Conservation (phyloP, 1,140 invertebrate genomes). For the Phymorhynchus buccinoides region DNA sequence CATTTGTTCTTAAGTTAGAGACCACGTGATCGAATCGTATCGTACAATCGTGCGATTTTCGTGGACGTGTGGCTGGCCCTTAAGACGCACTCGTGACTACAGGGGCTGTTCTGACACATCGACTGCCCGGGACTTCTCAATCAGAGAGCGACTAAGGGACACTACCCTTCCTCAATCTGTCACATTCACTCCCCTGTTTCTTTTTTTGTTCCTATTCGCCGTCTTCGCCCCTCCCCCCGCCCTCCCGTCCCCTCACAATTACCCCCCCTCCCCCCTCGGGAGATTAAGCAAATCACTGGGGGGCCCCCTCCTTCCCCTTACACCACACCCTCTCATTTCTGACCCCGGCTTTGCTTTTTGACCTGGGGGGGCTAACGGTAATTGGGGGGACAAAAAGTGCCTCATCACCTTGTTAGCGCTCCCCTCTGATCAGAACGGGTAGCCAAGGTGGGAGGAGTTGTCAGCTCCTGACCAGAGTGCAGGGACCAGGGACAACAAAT, state of each 20-base stretch:
- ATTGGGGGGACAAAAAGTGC: slow-evolving; percentile 6
- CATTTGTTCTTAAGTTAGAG: too few species aligned
- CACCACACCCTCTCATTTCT: neutral
- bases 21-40: too few species aligned
- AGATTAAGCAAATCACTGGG: neutral
- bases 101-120: too few species aligned
- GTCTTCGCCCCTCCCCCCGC: neutral
- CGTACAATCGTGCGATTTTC: too few species aligned
- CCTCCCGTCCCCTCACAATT: neutral
- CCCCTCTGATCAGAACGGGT: neutral
- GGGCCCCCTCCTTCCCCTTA: neutral
- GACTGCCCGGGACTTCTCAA: too few species aligned
- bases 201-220: too few species aligned
- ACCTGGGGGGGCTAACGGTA: neutral
- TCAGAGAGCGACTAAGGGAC: too few species aligned
- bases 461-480: neutral
- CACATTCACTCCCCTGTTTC: too few species aligned
- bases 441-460: neutral
- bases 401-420: neutral
- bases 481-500: neutral
- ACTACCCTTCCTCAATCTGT: too few species aligned
- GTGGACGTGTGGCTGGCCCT: too few species aligned
- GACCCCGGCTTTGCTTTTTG: neutral
- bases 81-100: too few species aligned
- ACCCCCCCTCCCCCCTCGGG: neutral